phyloP scores from a whole-genome alignment of 2,113 vertebrate genomes.

The Dipodomys ordii region DNA sequence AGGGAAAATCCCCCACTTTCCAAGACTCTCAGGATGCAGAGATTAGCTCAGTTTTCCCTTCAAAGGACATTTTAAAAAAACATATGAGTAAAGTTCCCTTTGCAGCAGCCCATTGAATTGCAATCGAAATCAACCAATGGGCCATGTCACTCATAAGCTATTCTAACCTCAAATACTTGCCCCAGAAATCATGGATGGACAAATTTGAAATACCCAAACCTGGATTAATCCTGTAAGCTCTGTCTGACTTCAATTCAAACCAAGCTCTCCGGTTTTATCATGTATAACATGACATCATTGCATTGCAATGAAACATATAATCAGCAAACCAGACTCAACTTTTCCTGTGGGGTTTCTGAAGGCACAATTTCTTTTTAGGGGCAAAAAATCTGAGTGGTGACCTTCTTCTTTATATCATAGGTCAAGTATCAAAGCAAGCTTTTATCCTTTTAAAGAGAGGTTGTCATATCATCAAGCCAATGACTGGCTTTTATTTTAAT shows the following conservation, averaged over 20 bases:
- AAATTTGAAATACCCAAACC: slow-evolving; percentile 73
- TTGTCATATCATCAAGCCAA: slow-evolving; percentile 29
- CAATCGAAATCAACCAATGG: slow-evolving; percentile 78
- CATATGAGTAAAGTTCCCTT: slow-evolving; percentile 75
- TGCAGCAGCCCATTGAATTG: slow-evolving; percentile 65
- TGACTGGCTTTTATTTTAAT: background rate
- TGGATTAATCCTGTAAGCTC: slow-evolving; percentile 79
- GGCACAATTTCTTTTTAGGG: slow-evolving; percentile 77
- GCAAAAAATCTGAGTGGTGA: slow-evolving; percentile 73
- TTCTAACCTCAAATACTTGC: slow-evolving; percentile 82
- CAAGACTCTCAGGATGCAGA: slow-evolving; percentile 70
- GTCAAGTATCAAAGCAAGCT: slow-evolving; percentile 69
- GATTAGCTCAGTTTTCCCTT: slow-evolving; percentile 84
- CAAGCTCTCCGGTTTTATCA: slow-evolving; percentile 76
- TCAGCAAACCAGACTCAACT: slow-evolving; percentile 81
- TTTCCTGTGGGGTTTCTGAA: slow-evolving; percentile 78
- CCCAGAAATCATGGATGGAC: slow-evolving; percentile 77
- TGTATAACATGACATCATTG: slow-evolving; percentile 72
- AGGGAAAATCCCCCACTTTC: slow-evolving; percentile 70
- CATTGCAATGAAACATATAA: slow-evolving; percentile 82
- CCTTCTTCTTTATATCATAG: slow-evolving; percentile 71
- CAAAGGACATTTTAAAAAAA: slow-evolving; percentile 73
- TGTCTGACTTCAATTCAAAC: slow-evolving; percentile 70
- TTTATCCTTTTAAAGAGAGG: slow-evolving; percentile 58
- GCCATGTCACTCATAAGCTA: slow-evolving; percentile 80